Evolutionary conservation across 2,113 vertebrate species (phyloP), one percentile per base, ranked within the genome.

Genomic region (Philantomba maxwellii): DNA sequence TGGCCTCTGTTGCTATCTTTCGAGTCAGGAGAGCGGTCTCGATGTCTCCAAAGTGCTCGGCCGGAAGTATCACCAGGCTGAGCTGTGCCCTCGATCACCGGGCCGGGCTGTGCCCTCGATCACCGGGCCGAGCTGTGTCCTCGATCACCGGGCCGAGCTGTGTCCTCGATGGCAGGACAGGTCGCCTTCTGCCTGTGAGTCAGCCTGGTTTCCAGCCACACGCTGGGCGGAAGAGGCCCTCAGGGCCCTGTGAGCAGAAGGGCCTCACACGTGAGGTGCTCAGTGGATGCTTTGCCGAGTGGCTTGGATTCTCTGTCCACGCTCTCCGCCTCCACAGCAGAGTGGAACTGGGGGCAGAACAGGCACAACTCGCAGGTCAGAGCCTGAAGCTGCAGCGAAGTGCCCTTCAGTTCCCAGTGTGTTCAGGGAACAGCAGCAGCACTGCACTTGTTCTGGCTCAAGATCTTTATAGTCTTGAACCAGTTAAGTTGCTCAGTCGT

Each of bases 101-200:
- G 43, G 28, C 17, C 17, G 81, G 83, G 91, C 21, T 28, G 8
- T 33, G 51, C 39, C 39, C 39, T 39, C 39, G 39, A 5, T 39
- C 1, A 1, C n/a, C 10, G 7, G 36, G 43, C 19, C n/a, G 82
- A 87, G 89, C 21, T 28, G 7, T 45, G 39, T 47, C 55, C 75
- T 39, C 26, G 3, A n/a, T 36, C 64, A 66, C 64, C 2, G 47
- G 47, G 47, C 47, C 13, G 47, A 49, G 47, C 53, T 19, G 17
- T 53, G 51, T 58, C 23, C 57, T 55, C 26, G 1, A 16, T 7
- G 39, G 15, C 14, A 47, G 26, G 11, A 49, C 23, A 73, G n/a
- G 30, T 87, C 0, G 0, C 30, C 3, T 51, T 12, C 55, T 16
- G 28, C 3, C 1, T 23, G 21, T 1, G 17, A 43, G 39, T 11